phyloP scores from a whole-genome alignment of 30 jellyfish, hydroid and myxozoan genomes.

The Kudoa iwatai region DNA sequence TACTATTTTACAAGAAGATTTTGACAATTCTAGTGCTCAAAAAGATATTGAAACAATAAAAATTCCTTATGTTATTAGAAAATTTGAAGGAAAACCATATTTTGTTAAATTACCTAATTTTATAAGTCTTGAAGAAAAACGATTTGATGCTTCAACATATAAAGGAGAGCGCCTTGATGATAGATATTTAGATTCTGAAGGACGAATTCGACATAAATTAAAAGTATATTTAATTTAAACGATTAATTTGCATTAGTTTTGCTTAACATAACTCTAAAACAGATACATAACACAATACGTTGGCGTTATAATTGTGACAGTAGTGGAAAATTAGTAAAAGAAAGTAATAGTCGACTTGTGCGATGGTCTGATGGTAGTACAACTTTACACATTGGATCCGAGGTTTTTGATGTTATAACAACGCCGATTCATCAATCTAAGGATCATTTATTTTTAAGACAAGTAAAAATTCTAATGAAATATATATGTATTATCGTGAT shows the following conservation, averaged over 20 bases:
- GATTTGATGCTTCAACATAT: conserved; percentile 27
- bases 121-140: conserved; percentile 52
- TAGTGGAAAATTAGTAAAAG: conserved; percentile 33
- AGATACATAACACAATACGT: conserved; percentile 81
- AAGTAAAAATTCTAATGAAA: too few relatives aligned
- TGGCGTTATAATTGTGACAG: conserved; percentile 36
- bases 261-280: too few relatives aligned
- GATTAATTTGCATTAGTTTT: not conserved
- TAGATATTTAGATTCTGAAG: conserved; percentile 52
- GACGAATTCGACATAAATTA: conserved; percentile 42
- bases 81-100: conserved; percentile 19
- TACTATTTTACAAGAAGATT: too few relatives aligned
- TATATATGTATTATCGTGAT: too few relatives aligned
- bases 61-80: too few relatives aligned
- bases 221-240: conserved; percentile 7
- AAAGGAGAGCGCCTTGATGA: conserved; percentile 66
- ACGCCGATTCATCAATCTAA: conserved; percentile 65
- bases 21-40: too few relatives aligned
- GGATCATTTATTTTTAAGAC: conserved; percentile 7
- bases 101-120: conserved; percentile 59
- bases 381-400: conserved; percentile 69
- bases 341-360: conserved; percentile 47
- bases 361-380: conserved; percentile 89
- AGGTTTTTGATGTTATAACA: conserved; percentile 42
- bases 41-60: too few relatives aligned